Evolutionary conservation across 2,888 invertebrate species (phyloP), one percentile per base, ranked within the genome.

Genomic region (Labia minor): DNA sequence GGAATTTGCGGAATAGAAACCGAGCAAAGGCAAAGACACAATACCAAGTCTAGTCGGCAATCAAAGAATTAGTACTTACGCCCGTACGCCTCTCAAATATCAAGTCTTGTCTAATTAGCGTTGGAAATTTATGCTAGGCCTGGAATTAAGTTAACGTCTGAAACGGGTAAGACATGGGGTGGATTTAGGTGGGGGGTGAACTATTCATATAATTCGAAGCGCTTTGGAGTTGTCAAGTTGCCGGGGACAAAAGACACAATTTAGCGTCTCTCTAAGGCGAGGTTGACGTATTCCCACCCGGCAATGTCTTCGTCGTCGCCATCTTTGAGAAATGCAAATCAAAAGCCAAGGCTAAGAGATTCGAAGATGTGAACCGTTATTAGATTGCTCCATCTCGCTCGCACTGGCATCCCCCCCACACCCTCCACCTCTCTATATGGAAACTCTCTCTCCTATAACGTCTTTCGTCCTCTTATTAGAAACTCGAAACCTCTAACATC

Each of bases 1-100:
- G 16, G 49, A 49, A 49, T 49, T 49, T 49, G 49, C 16, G 49
- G 49, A 11, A 26, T 26, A 26, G 26, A 26, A 26, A 26, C 26
- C 26, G 26, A 26, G n/a, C 49, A 49, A 49, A 49, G 49, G 49
- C 6, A 49, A 49, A 8, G 49, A n/a, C 49, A 49, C 49, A 49
- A 49, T 49, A 14, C 49, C 49, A 49, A 49, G n/a, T 49, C 49
- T 49, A 14, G n/a, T 3, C 49, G n/a, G 49, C 49, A 49, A 49
- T 49, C 49, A 49, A 49, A 49, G 49, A 49, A 49, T 49, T 49
- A 49, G 49, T 49, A 49, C 49, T 49, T 49, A 49, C 49, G 49
- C 49, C 49, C 49, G 49, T 49, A 49, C 49, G 49, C 49, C 49
- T 49, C 49, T 49, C 49, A 49, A 49, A 49, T 49, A 49, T 49